Evolutionary conservation across 2,888 invertebrate species (phyloP).

Genomic region (Lottia gigantea): DNA sequence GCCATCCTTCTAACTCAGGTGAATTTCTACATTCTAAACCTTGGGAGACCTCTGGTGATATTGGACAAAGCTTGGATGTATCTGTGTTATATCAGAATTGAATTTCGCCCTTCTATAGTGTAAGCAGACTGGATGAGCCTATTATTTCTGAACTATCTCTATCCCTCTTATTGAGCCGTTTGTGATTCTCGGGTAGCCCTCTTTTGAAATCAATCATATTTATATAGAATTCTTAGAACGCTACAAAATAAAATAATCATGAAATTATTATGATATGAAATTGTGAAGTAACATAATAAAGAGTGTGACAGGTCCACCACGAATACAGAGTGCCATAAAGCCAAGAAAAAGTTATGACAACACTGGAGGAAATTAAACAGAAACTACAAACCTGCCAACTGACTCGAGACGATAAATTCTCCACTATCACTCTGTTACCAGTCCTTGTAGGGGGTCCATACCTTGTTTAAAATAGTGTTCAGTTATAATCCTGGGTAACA

Average conservation of each 20-base stretch:
- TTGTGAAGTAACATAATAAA: background rate
- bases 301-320: no score
- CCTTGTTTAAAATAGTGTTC: conserved; percentile 70
- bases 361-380: no score
- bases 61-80: background rate
- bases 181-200: no score
- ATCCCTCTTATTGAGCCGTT: no score
- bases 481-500: no score
- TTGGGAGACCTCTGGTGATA: background rate
- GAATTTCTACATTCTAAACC: background rate
- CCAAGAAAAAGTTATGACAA: no score
- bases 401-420: conserved; percentile 96
- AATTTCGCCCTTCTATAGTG: no score
- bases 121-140: no score
- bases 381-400: conserved; percentile 95
- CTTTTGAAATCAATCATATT: background rate
- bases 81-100: no score
- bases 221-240: background rate
- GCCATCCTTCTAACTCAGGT: no score
- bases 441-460: conserved; percentile 97
- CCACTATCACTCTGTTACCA: conserved; percentile 92
- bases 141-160: no score
- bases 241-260: conserved; percentile 11
- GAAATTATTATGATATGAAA: conserved; percentile 5
- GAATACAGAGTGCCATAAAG: background rate